Conservation (phyloP, 2,888 invertebrate genomes). For the Copidosoma aretas region DNA sequence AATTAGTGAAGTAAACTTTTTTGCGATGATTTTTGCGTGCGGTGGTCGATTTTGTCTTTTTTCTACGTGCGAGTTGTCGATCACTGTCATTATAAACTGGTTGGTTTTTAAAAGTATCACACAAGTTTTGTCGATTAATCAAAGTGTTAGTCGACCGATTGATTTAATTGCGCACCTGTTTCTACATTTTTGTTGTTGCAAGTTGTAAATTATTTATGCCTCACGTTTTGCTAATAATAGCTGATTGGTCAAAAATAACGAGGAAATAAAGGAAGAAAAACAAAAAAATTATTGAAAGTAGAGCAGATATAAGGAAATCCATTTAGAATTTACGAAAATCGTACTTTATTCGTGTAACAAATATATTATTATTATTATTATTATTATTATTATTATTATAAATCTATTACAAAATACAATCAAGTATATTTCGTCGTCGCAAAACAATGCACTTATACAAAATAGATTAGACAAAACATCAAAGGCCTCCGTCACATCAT, state of each 20-base stretch:
- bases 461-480: slow-evolving; percentile 31
- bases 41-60: background rate
- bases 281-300: background rate
- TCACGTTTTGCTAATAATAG: background rate
- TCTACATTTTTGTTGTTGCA: too few species aligned
- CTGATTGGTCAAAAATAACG: background rate
- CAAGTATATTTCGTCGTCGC: slow-evolving; percentile 13
- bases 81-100: too few species aligned
- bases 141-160: too few species aligned
- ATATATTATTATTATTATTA: too few species aligned
- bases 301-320: background rate
- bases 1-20: background rate
- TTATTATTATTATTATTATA: too few species aligned
- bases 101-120: background rate
- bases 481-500: slow-evolving; percentile 26
- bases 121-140: too few species aligned
- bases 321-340: slow-evolving; percentile 36
- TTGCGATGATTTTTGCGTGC: background rate
- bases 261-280: background rate
- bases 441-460: slow-evolving; percentile 28
- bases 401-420: slow-evolving; percentile 38
- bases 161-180: too few species aligned
- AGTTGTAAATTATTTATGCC: too few species aligned
- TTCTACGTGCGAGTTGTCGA: background rate
- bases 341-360: slow-evolving; percentile 40